phyloP scores from a whole-genome alignment of 2,797 vertebrate species.

The Crax fasciolata region DNA sequence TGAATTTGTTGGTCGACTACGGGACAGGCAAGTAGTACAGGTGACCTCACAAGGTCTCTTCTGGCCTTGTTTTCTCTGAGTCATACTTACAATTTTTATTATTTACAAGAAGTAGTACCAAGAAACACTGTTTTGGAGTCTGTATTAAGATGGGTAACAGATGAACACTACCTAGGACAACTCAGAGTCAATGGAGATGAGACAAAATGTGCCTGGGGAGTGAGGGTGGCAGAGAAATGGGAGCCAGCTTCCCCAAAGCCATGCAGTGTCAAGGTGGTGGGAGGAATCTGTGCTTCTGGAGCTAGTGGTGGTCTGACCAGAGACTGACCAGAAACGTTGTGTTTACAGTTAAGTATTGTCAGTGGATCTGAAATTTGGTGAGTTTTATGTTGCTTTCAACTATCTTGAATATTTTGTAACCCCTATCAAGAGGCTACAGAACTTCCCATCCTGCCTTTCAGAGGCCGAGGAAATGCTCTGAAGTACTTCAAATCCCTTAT shows the following conservation, averaged over 20 bases:
- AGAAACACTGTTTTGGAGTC: not conserved
- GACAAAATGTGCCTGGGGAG: not conserved
- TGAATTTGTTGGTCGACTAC: not conserved
- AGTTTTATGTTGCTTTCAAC: not conserved
- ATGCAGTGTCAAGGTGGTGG: not conserved
- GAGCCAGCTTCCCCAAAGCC: not conserved
- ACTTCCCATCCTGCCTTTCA: not conserved
- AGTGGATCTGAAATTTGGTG: not conserved
- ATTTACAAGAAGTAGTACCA: not conserved
- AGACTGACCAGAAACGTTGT: not conserved
- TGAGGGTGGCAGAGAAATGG: not conserved
- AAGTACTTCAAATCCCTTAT: not conserved
- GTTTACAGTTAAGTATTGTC: not conserved
- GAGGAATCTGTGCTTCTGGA: not conserved
- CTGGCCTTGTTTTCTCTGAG: not conserved
- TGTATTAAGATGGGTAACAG: not conserved
- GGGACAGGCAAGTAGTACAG: not conserved
- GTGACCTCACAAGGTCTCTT: slow-evolving; percentile 15
- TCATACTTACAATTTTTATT: not conserved
- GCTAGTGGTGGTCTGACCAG: not conserved
- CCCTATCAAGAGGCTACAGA: not conserved
- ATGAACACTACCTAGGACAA: not conserved
- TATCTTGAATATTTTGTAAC: not conserved
- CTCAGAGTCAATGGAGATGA: not conserved
- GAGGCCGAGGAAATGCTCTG: not conserved